Evolutionary conservation across 2,888 invertebrate genomes (phyloP), one percentile per base, ranked within the genome.

Genomic region (Bimastos eiseni): DNA sequence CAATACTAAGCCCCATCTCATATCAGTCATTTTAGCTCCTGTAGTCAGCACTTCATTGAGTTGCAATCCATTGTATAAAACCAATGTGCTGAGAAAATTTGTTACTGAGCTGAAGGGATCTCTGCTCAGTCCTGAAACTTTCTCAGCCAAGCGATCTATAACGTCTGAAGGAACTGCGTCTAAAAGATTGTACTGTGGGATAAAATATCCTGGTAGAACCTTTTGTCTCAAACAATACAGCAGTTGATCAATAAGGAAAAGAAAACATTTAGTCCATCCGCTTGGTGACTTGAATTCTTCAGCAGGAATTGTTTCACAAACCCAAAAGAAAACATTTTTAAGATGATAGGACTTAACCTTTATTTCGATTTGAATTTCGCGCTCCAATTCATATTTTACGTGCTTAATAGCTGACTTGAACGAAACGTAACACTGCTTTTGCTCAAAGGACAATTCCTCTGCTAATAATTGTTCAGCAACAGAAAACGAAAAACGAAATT

Each of bases 251-350:
- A 70, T 70, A 17, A 70, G 70, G 6, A 70, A 70, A n/a, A 70
- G n/a, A 70, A 70, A 70, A n/a, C 70, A 70, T n/a, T 70, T 70
- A 30, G 70, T n/a, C 70, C 70, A 70, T 8, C 70, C 70, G n/a
- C 4, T 17, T n/a, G 70, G 11, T 8, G 70, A n/a, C 70, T 70
- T 30, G n/a, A 70, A 70, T 70, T 70, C 70, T n/a, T 70, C n/a
- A 17, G n/a, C 70, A 70, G 70, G 70, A n/a, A 70, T 70, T 70
- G 70, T 70, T 70, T 70, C 70, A 70, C 70, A 70, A 17, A n/a
- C n/a, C 70, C 70, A 70, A 70, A 70, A n/a, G 70, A 70, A 70
- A 70, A 70, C 70, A n/a, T 70, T 70, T 70, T 70, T 70, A 30
- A 70, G 70, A 70, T 70, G 70, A 70, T 70, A 70, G 70, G 70